These are phyloP conservation scores for Camponotus floridanus DNA, from an alignment of 1,140 invertebrate genomes.

Conservation along the genomic window DNA sequence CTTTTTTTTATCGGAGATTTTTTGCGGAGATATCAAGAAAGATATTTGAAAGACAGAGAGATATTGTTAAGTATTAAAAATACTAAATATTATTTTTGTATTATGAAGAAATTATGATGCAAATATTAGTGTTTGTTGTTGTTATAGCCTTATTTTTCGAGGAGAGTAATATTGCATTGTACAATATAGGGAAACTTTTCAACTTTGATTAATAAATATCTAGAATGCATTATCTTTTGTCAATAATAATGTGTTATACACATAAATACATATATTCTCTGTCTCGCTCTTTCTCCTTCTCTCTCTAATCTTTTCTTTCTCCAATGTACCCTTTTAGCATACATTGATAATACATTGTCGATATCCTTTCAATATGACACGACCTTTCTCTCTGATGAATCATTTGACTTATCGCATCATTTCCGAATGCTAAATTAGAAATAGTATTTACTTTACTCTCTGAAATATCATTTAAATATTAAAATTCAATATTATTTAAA, in stretches of 20 bases:
- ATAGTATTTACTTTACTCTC: background rate
- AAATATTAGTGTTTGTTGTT: no score
- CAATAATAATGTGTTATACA: background rate
- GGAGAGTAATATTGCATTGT: background rate
- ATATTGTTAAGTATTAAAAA: no score
- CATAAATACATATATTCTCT: background rate
- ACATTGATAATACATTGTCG: slow-evolving; percentile 36
- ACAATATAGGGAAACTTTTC: background rate
- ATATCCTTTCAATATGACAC: slow-evolving; percentile 37
- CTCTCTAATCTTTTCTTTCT: no score
- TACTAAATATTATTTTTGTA: background rate
- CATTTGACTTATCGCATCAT: slow-evolving; percentile 12
- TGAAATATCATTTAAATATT: background rate
- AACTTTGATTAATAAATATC: slow-evolving; percentile 33
- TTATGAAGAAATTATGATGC: slow-evolving; percentile 2
- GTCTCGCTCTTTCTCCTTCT: no score
- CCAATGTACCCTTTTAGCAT: slow-evolving; percentile 9
- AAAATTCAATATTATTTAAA: background rate
- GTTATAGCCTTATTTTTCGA: background rate
- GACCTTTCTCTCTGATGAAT: slow-evolving; percentile 13
- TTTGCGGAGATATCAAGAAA: background rate
- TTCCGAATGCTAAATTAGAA: slow-evolving; percentile 23
- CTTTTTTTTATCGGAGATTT: background rate
- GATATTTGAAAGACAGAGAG: background rate
- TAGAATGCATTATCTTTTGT: background rate